Conservation (phyloP, 2,888 invertebrate species). For the Exocentrus adspersus region DNA sequence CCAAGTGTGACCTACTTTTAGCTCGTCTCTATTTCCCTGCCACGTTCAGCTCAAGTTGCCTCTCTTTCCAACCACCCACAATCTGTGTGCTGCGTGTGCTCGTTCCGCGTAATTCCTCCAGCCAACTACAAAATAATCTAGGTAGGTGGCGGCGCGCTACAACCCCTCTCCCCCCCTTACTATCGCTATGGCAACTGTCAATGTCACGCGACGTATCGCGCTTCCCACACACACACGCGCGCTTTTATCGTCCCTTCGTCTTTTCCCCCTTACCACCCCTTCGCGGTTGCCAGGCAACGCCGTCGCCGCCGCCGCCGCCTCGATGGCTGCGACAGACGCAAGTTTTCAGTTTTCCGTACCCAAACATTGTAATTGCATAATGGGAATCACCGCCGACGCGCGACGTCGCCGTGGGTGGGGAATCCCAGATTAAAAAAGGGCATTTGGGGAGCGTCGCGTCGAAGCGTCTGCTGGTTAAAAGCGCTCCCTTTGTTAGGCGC, state of each 20-base stretch:
- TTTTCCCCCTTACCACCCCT: conserved; percentile 43
- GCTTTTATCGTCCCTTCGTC: conserved; percentile 44
- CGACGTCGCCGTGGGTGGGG: conserved; percentile 40
- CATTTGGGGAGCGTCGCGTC: conserved; percentile 4
- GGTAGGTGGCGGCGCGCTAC: conserved; percentile 47
- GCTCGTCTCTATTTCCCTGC: neutral
- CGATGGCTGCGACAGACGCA: conserved; percentile 27
- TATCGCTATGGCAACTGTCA: conserved; percentile 53
- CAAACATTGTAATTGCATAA: conserved; percentile 53
- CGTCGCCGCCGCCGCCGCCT: conserved; percentile 22
- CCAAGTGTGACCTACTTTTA: neutral
- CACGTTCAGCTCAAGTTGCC: neutral
- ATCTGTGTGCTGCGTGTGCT: conserved; percentile 5
- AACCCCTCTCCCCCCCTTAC: no score
- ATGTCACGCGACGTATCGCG: conserved; percentile 51
- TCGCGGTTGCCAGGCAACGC: conserved; percentile 24
- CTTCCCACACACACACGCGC: conserved; percentile 55
- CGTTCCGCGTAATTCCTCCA: conserved; percentile 19
- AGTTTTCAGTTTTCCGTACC: conserved; percentile 53
- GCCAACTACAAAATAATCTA: conserved; percentile 45
- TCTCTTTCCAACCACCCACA: neutral
- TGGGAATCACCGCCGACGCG: conserved; percentile 37
- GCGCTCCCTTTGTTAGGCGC: no score
- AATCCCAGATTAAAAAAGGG: conserved; percentile 37
- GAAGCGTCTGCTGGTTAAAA: no score